A percentile compares a stretch with the other conserved stretches of the same genome.
These are phyloP conservation scores for Semibalanus balanoides DNA, from an alignment of 1,140 invertebrate genomes.

Conservation along the genomic window DNA sequence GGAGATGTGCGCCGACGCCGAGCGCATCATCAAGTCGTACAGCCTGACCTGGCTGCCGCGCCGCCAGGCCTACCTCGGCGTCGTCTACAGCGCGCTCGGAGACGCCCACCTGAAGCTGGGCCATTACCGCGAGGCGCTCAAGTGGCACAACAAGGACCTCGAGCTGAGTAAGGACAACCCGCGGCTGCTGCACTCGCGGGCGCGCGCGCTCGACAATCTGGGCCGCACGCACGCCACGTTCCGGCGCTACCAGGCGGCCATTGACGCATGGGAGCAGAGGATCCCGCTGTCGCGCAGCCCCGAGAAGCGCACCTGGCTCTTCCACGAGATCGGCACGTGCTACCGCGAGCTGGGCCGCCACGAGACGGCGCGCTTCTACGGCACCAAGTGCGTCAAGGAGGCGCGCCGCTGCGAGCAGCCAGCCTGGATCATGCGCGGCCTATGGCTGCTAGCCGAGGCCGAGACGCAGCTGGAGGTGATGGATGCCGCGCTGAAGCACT, in stretches of 20 bases:
- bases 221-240: not conserved
- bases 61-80: not conserved
- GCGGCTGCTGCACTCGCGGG: not conserved
- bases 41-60: not conserved
- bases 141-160: slow-evolving; percentile 6
- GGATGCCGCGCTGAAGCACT: not conserved
- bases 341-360: not conserved
- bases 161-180: not conserved
- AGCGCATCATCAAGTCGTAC: not conserved
- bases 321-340: slow-evolving; percentile 1
- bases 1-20: not conserved
- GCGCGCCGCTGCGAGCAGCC: not conserved
- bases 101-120: not conserved
- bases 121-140: not conserved
- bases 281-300: not conserved
- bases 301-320: not conserved
- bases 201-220: slow-evolving; percentile 4
- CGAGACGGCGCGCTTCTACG: slow-evolving; percentile 3
- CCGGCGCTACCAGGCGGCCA: not conserved
- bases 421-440: not conserved
- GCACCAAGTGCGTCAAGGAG: not conserved
- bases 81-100: not conserved
- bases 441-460: not conserved
- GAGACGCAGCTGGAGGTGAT: not conserved
- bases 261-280: not conserved